phyloP scores from a whole-genome alignment of 2,888 invertebrate genomes.

The Troides helena region DNA sequence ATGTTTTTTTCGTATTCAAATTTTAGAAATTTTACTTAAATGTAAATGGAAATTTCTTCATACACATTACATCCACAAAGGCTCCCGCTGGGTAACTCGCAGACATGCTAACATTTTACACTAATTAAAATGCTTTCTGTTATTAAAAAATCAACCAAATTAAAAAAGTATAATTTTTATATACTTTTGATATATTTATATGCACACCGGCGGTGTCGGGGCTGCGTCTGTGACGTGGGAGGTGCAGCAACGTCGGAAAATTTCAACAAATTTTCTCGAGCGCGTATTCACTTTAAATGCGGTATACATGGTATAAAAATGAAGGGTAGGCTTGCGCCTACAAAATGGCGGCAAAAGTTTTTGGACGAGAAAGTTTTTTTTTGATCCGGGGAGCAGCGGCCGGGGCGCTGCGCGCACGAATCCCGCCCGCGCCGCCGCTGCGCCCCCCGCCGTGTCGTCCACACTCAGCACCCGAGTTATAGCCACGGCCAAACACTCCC shows the following conservation, averaged over 20 bases:
- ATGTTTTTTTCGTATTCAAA: background rate
- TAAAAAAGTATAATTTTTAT: slow-evolving; percentile 20
- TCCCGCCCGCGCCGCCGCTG: slow-evolving; percentile 46
- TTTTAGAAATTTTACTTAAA: background rate
- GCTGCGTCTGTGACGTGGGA: slow-evolving; percentile 49
- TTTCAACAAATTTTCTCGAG: slow-evolving; percentile 69
- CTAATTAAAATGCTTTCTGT: slow-evolving; percentile 7
- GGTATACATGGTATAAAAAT: slow-evolving; percentile 42
- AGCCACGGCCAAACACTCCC: slow-evolving; percentile 30
- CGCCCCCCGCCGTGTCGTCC: slow-evolving; percentile 64
- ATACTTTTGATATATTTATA: slow-evolving; percentile 18
- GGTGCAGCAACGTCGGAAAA: slow-evolving; percentile 61
- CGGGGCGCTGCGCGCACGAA: slow-evolving; percentile 53
- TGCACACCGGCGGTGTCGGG: slow-evolving; percentile 33
- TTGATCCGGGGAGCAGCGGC: slow-evolving; percentile 45
- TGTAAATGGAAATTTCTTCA: background rate
- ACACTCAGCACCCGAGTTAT: slow-evolving; percentile 37
- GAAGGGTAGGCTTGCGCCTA: slow-evolving; percentile 67
- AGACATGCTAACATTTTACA: slow-evolving; percentile 1
- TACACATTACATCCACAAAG: background rate
- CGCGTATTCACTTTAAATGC: slow-evolving; percentile 40
- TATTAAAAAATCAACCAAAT: background rate
- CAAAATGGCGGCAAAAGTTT: slow-evolving; percentile 47
- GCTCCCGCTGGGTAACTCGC: background rate
- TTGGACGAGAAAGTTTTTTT: slow-evolving; percentile 53